Percentiles rank a stretch among this genome's conserved stretches.
Conservation (phyloP, 2,888 invertebrate genomes). For the Atrina japonica region DNA sequence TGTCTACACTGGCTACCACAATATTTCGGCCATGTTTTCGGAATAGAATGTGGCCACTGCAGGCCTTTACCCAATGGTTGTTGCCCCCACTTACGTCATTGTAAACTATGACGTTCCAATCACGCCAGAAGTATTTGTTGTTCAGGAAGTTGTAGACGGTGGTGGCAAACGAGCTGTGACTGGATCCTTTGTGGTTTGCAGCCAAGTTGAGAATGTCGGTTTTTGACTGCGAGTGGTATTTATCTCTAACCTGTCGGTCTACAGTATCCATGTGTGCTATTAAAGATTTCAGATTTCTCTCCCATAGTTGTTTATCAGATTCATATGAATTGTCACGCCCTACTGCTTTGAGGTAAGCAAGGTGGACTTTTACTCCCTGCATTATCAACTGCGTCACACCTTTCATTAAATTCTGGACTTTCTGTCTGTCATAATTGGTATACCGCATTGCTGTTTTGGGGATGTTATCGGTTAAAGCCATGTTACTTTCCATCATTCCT, state of each 20-base stretch:
- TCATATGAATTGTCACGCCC: background rate
- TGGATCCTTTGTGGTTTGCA: background rate
- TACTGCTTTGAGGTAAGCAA: constrained; percentile 1
- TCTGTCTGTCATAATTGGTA: constrained; percentile 3
- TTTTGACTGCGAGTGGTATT: background rate
- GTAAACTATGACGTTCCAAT: constrained; percentile 11
- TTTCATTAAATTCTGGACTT: constrained; percentile 12
- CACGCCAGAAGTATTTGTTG: constrained; percentile 17
- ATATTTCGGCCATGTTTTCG: no score
- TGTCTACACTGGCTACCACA: no score
- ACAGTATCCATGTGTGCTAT: constrained; percentile 1
- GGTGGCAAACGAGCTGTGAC: background rate
- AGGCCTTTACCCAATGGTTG: no score
- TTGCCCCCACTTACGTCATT: background rate
- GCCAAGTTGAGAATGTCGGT: background rate
- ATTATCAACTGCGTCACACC: background rate
- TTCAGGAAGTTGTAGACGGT: constrained; percentile 6
- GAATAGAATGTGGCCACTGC: no score
- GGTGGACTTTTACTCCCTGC: constrained; percentile 9
- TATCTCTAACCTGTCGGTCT: background rate
- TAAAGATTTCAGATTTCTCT: constrained; percentile 4
- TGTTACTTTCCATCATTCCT: background rate
- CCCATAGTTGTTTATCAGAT: background rate
- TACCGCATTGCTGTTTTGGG: constrained; percentile 6
- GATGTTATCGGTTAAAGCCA: constrained; percentile 4